Evolutionary conservation across 2,113 vertebrate genomes (phyloP).

Genomic region (Uropsilus gracilis): DNA sequence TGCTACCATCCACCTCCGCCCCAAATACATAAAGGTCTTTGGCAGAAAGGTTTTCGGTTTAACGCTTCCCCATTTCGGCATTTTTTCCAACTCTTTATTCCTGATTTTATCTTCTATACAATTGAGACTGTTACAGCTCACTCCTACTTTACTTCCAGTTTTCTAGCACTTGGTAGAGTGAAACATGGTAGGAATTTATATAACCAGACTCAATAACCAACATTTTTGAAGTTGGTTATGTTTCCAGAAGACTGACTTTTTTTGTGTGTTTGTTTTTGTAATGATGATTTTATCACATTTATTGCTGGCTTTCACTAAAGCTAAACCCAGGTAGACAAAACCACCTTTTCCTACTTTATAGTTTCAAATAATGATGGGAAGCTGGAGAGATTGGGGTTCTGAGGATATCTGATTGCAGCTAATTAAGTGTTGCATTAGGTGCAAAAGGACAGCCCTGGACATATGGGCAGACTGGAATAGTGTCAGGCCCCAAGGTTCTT

Average conservation of each 20-base stretch:
- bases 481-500: neutral
- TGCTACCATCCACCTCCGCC: neutral
- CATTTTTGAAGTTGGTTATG: neutral
- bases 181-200: neutral
- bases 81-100: neutral
- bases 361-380: neutral
- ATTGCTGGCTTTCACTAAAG: neutral
- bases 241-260: neutral
- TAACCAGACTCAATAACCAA: neutral
- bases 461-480: neutral
- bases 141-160: rapidly evolving
- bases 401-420: neutral
- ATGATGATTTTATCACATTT: neutral
- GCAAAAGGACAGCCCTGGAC: rapidly evolving
- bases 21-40: neutral
- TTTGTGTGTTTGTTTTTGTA: neutral
- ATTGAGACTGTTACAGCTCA: rapidly evolving
- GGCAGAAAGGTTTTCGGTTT: neutral
- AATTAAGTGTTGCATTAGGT: neutral
- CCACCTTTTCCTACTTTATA: neutral
- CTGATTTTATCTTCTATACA: neutral
- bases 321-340: neutral
- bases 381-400: rapidly evolving
- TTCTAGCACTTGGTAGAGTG: neutral
- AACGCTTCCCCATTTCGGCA: neutral